Conservation (phyloP, 2,797 vertebrate genomes). For the Cetoscarus ocellatus region DNA sequence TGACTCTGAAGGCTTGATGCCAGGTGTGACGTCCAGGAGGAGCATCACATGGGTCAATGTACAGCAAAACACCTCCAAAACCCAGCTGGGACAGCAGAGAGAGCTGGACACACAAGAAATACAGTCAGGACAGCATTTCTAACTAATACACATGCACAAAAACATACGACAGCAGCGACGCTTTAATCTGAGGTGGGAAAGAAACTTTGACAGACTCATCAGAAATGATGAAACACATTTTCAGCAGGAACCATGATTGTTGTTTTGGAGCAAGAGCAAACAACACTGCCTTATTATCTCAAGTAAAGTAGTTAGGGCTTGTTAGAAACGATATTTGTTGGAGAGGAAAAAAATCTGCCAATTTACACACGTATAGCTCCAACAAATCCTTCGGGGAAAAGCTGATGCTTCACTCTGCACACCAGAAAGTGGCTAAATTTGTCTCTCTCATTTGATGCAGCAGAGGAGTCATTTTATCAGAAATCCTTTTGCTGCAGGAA, state of each 20-base stretch:
- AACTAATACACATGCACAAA: not conserved
- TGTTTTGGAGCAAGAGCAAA: constrained; percentile 2
- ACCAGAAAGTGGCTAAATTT: not conserved
- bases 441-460: not conserved
- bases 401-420: not conserved
- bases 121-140: not conserved
- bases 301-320: not conserved
- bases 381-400: not conserved
- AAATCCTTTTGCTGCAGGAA: not conserved
- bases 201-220: not conserved
- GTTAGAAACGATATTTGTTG: not conserved
- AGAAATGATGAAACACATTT: not conserved
- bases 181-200: not conserved
- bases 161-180: not conserved
- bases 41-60: constrained; percentile 91
- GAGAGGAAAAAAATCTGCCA: not conserved
- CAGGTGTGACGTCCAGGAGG: constrained; percentile 73
- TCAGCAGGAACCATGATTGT: not conserved
- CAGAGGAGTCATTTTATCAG: not conserved
- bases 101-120: constrained; percentile 78
- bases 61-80: constrained; percentile 91
- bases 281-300: not conserved
- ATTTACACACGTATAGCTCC: not conserved
- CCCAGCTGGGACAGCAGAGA: constrained; percentile 89
- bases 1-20: constrained; percentile 89